A percentile compares a stretch with the other conserved stretches of the same genome.
Conservation (phyloP, 2,797 vertebrate species). For the Geotrypetes seraphini region DNA sequence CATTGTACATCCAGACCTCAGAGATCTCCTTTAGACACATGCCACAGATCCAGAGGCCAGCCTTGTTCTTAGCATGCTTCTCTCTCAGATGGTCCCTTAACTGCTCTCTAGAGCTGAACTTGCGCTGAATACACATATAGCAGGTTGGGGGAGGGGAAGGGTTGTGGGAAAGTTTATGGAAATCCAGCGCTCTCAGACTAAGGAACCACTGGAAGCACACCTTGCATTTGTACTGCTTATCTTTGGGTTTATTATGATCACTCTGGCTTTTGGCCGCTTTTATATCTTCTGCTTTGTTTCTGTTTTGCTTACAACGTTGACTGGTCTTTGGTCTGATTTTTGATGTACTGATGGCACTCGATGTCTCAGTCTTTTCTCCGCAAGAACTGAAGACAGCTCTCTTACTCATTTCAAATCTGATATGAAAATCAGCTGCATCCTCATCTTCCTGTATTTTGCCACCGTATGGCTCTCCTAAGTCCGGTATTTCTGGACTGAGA, state of each 20-base stretch:
- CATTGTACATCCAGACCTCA: constrained; percentile 96
- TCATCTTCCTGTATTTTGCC: constrained; percentile 16
- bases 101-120: constrained; percentile 90
- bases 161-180: constrained; percentile 91
- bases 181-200: constrained; percentile 82
- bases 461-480: constrained; percentile 19
- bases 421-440: constrained; percentile 41
- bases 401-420: constrained; percentile 67
- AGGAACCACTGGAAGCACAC: constrained; percentile 94
- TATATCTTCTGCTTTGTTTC: constrained; percentile 44
- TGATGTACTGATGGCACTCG: constrained; percentile 12
- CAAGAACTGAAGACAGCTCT: constrained; percentile 60
- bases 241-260: constrained; percentile 68
- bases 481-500: constrained; percentile 19
- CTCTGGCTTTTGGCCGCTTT: constrained; percentile 46
- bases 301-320: constrained; percentile 36
- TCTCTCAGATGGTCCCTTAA: constrained; percentile 86
- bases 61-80: constrained; percentile 86
- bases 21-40: constrained; percentile 96
- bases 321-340: not conserved
- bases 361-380: constrained; percentile 38
- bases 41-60: constrained; percentile 90
- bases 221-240: constrained; percentile 90
- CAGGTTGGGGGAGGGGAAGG: constrained; percentile 91
- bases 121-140: constrained; percentile 96